These are phyloP conservation scores for Orthonevra nobilis DNA, from an alignment of 2,888 invertebrate species.

Conservation along the genomic window DNA sequence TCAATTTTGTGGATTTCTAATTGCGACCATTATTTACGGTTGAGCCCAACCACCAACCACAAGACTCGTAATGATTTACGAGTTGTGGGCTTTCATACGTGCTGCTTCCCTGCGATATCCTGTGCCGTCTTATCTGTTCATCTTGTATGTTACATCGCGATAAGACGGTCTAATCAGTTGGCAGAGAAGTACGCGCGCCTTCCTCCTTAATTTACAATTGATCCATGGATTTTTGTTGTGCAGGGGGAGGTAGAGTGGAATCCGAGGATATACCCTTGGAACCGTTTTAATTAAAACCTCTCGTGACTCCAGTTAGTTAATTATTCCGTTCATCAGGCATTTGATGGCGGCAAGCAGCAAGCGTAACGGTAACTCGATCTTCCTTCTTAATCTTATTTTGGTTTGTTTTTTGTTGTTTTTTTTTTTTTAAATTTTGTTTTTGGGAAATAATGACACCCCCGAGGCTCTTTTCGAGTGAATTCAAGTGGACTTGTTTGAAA, in stretches of 20 bases:
- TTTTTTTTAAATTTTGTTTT: no score
- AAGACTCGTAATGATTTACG: conserved; percentile 35
- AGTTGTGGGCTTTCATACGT: conserved; percentile 3
- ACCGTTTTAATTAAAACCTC: conserved; percentile 57
- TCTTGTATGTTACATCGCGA: not conserved
- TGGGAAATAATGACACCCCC: conserved; percentile 27
- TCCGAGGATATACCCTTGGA: not conserved
- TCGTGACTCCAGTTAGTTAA: conserved; percentile 42
- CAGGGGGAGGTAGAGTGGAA: no score
- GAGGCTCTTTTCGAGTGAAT: conserved; percentile 40
- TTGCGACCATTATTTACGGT: conserved; percentile 24
- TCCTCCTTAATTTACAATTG: conserved; percentile 30
- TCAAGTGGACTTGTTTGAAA: conserved; percentile 57
- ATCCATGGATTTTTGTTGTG: no score
- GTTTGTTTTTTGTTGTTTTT: not conserved
- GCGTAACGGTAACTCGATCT: conserved; percentile 24
- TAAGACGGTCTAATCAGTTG: conserved; percentile 44
- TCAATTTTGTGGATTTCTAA: conserved; percentile 17
- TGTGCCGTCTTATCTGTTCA: conserved; percentile 1
- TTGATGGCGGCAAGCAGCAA: conserved; percentile 28
- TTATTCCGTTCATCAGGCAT: conserved; percentile 64
- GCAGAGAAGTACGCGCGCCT: conserved; percentile 5
- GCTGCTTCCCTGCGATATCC: conserved; percentile 25
- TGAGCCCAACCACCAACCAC: conserved; percentile 10
- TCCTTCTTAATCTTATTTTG: conserved; percentile 35